These are phyloP conservation scores for Anseranas semipalmata DNA, from an alignment of 2,113 vertebrate species.

Conservation along the genomic window DNA sequence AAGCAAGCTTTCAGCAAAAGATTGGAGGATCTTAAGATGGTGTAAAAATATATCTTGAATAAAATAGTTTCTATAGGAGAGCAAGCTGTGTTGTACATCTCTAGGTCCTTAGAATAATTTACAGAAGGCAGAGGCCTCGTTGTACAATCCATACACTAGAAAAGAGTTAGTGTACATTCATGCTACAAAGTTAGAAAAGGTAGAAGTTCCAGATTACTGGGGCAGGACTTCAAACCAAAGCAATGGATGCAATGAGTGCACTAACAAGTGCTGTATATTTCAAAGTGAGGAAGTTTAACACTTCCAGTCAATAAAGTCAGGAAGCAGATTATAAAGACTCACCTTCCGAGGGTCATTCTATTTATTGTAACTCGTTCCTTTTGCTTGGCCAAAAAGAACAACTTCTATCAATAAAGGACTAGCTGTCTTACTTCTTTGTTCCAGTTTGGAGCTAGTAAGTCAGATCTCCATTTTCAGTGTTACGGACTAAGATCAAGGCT, in stretches of 20 bases:
- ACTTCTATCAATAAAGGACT: background rate
- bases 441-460: background rate
- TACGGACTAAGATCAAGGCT: background rate
- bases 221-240: slow-evolving; percentile 23
- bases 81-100: slow-evolving; percentile 38
- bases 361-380: background rate
- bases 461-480: background rate
- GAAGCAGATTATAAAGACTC: background rate
- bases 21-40: slow-evolving; percentile 62
- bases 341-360: background rate
- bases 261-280: background rate
- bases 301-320: background rate
- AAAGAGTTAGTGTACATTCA: slow-evolving; percentile 34
- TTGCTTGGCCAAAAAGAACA: background rate
- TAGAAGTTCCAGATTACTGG: background rate
- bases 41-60: slow-evolving; percentile 78
- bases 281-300: background rate
- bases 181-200: slow-evolving; percentile 37
- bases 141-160: background rate
- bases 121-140: slow-evolving; percentile 22
- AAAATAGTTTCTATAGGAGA: slow-evolving; percentile 77
- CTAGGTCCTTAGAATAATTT: slow-evolving; percentile 23
- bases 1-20: slow-evolving; percentile 69
- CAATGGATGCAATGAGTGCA: background rate
- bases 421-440: background rate